Base-by-base conservation (phyloP, 2,797 vertebrate species). In the Eospalax fontanierii region DNA sequence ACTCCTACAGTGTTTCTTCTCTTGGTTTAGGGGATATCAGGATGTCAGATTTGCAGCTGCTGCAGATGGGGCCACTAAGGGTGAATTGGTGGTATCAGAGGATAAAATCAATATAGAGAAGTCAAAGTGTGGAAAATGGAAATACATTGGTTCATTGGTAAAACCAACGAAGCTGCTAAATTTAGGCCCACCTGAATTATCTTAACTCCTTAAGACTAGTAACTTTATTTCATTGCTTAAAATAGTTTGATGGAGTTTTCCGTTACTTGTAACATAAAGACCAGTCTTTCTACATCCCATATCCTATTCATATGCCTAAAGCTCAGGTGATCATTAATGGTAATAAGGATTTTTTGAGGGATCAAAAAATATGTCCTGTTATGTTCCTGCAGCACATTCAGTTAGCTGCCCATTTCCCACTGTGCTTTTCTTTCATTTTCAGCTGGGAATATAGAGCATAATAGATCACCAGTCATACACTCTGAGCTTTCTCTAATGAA, bases 401-500 rank as follows among this genome's bases (percentile, higher is more conserved):
- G 19, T 6, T 87, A 35, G 24, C 6, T 87, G 40, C 28, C 26
- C 28, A n/a, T 22, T 91, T 84, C 21, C 66, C 11, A 66, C 30
- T 24, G 87, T 73, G 35, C 2, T 46, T 26, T 82, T 66, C 21
- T 70, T 89, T 89, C 54, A 50, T 85, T 93, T 87, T 79, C n/a
- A 24, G 68, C 50, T 78, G 80, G 11, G 33, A 18, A 3, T 43
- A 5, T 81, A 2, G 46, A 43, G 22, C 26, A 79, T 15, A 88
- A 71, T 70, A 78, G 19, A 12, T 33, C 26, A 65, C 40, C 66
- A 89, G 74, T 75, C 54, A 38, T 22, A 85, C 26, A 85, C 91
- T 82, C 19, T 78, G 83, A 91, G 79, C 6, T 79, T 28, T 80
- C 92, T 63, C 71, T 78, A 54, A 90, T 78, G 75, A 95, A 90